Conservation (phyloP, 2,888 invertebrate species). For the Phymatocera aterrima region DNA sequence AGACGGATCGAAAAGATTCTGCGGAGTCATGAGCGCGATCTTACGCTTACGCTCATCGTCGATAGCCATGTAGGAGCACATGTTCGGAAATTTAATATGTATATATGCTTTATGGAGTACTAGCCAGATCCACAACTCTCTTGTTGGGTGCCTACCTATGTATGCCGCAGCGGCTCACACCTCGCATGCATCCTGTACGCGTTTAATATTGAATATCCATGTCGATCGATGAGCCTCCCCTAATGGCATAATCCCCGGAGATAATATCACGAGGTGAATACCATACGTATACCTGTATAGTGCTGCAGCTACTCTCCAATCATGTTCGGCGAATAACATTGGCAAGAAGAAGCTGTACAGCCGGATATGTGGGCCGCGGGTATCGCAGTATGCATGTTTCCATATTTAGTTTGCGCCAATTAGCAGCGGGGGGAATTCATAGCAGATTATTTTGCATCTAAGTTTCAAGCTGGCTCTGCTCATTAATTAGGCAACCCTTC, state of each 20-base stretch:
- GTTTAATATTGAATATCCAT: slow-evolving; percentile 62
- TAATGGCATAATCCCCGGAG: slow-evolving; percentile 61
- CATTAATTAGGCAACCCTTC: slow-evolving; percentile 9
- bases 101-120: background rate
- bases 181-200: slow-evolving; percentile 47
- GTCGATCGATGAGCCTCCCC: slow-evolving; percentile 57
- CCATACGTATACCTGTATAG: background rate
- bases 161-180: slow-evolving; percentile 6
- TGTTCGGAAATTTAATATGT: slow-evolving; percentile 9
- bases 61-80: background rate
- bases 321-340: slow-evolving; percentile 50
- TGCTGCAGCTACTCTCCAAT: slow-evolving; percentile 49
- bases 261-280: slow-evolving; percentile 48
- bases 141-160: background rate
- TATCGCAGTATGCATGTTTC: background rate
- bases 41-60: background rate
- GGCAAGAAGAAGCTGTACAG: background rate
- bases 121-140: slow-evolving; percentile 17
- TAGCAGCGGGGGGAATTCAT: background rate
- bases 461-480: background rate
- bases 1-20: background rate
- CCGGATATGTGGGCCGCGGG: background rate
- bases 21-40: slow-evolving; percentile 18
- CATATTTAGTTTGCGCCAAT: slow-evolving; percentile 1
- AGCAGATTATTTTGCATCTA: background rate